Evolutionary conservation across 2,888 invertebrate species (phyloP).

Genomic region (Limnephilus marmoratus): DNA sequence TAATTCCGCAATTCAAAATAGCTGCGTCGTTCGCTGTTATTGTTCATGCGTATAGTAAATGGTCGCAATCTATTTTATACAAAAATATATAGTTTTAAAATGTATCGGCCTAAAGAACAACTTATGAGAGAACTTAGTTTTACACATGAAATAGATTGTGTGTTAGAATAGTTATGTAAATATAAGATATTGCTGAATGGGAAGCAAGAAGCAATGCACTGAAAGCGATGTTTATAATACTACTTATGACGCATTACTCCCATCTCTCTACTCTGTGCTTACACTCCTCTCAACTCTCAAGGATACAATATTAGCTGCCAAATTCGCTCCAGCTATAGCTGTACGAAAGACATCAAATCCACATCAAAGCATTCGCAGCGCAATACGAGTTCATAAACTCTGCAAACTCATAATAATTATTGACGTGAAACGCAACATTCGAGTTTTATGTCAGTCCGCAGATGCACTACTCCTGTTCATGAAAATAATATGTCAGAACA

Average conservation of each 20-base stretch:
- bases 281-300: not conserved
- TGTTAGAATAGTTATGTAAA: too few relatives aligned
- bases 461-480: not conserved
- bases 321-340: not conserved
- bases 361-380: not conserved
- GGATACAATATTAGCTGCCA: not conserved
- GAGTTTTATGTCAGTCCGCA: not conserved
- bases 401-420: not conserved
- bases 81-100: too few relatives aligned
- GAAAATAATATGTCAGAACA: not conserved
- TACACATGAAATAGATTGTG: too few relatives aligned
- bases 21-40: too few relatives aligned
- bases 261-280: not conserved
- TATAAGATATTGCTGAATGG: not conserved
- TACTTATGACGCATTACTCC: not conserved
- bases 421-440: not conserved
- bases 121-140: too few relatives aligned
- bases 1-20: too few relatives aligned
- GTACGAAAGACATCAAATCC: not conserved
- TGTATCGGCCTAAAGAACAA: too few relatives aligned
- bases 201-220: not conserved
- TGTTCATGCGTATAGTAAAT: too few relatives aligned
- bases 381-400: not conserved
- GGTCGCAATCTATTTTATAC: too few relatives aligned
- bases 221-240: not conserved